Conservation (phyloP, 1,140 invertebrate species). For the Zaprionus capensis region DNA sequence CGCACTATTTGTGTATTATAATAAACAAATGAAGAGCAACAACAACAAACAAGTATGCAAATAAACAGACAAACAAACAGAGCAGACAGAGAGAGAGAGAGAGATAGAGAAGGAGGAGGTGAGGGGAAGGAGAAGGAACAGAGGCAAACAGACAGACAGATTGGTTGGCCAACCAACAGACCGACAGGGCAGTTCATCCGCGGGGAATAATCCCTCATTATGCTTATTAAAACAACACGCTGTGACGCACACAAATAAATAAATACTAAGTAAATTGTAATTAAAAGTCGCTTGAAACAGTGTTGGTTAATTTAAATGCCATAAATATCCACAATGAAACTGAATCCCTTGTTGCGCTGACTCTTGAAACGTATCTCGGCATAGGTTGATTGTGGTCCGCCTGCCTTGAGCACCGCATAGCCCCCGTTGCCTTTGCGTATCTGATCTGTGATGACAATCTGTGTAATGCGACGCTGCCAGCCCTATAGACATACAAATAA, state of each 20-base stretch:
- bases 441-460: constrained; percentile 85
- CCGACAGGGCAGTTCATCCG: not conserved
- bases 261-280: constrained; percentile 37
- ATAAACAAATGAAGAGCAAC: constrained; percentile 26
- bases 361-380: constrained; percentile 86
- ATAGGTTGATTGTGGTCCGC: constrained; percentile 84
- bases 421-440: constrained; percentile 85
- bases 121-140: not conserved
- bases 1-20: constrained; percentile 34
- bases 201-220: constrained; percentile 28
- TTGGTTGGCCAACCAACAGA: not conserved
- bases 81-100: not conserved
- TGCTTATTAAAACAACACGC: constrained; percentile 33
- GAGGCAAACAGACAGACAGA: not conserved
- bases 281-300: constrained; percentile 16
- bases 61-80: constrained; percentile 1
- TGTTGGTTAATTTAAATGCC: constrained; percentile 57
- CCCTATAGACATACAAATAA: constrained; percentile 7
- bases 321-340: constrained; percentile 85
- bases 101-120: not conserved
- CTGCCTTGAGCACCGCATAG: constrained; percentile 71
- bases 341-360: constrained; percentile 85
- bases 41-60: constrained; percentile 16
- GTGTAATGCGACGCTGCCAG: constrained; percentile 80
- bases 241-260: not conserved